Conservation (phyloP, 2,113 vertebrate genomes). For the Osmerus eperlanus region DNA sequence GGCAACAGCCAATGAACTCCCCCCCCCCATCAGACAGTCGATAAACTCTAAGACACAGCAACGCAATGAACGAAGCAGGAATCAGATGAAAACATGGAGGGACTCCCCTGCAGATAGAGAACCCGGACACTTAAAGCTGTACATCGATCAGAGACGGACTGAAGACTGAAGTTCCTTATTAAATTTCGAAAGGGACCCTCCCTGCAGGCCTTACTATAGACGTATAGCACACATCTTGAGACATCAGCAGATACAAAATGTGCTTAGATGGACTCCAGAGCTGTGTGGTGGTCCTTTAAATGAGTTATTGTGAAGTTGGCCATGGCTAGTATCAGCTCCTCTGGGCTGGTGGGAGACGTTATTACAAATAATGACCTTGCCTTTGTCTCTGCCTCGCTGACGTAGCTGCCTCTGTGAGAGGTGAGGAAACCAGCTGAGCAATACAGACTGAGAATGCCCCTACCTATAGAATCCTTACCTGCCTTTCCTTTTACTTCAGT, state of each 20-base stretch:
- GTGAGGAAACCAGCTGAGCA: constrained; percentile 13
- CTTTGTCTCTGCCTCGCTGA: constrained; percentile 15
- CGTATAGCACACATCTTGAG: constrained; percentile 52
- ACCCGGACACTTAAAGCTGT: constrained; percentile 39
- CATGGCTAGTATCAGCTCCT: constrained; percentile 49
- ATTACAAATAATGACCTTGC: constrained; percentile 55
- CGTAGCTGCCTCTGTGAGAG: constrained; percentile 19
- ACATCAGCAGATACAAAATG: constrained; percentile 66
- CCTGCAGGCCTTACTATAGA: constrained; percentile 42
- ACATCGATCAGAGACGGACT: constrained; percentile 58
- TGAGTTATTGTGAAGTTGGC: constrained; percentile 35
- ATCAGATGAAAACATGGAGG: constrained; percentile 57
- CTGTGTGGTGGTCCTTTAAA: constrained; percentile 47
- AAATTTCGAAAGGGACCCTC: constrained; percentile 58
- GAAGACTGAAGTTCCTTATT: constrained; percentile 55
- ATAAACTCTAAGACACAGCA: constrained; percentile 56
- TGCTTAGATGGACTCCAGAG: constrained; percentile 57
- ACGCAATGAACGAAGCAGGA: constrained; percentile 54
- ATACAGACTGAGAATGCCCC: constrained; percentile 34
- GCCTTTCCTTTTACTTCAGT: neutral
- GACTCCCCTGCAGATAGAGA: constrained; percentile 42
- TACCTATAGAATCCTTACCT: neutral
- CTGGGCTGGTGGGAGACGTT: constrained; percentile 36
- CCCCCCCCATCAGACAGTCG: constrained; percentile 43
- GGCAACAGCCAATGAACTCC: constrained; percentile 33